Percentiles rank a stretch among this genome's conserved stretches.
These are phyloP conservation scores for Lacerta viridis DNA, from an alignment of 2,797 vertebrate genomes.

Conservation along the genomic window DNA sequence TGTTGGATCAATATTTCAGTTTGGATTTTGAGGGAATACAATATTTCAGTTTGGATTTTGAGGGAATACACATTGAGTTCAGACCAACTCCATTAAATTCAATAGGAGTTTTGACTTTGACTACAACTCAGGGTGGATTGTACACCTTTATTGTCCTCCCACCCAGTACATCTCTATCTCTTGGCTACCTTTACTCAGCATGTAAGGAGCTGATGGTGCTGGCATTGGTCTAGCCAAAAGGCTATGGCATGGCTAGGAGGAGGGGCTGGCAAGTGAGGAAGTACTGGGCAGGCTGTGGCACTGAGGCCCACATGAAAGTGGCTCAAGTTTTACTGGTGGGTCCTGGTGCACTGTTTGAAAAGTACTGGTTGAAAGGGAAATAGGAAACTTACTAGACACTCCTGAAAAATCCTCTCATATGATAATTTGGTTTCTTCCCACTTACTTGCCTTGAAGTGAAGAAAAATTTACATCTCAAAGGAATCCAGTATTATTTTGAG, in stretches of 20 bases:
- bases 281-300: too few relatives aligned
- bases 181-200: too few relatives aligned
- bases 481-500: conserved; percentile 1
- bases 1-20: conserved; percentile 18
- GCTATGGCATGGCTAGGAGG: too few relatives aligned
- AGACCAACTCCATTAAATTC: neutral
- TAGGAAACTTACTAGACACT: neutral
- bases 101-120: neutral
- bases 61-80: neutral
- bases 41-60: neutral
- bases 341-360: too few relatives aligned
- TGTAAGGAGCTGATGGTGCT: too few relatives aligned
- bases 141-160: too few relatives aligned
- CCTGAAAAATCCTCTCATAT: neutral
- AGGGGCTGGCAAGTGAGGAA: too few relatives aligned
- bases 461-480: conserved; percentile 15
- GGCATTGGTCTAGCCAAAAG: too few relatives aligned
- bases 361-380: too few relatives aligned
- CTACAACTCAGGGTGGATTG: neutral
- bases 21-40: neutral
- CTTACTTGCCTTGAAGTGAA: conserved; percentile 16
- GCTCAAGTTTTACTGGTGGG: too few relatives aligned
- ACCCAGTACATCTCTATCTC: too few relatives aligned
- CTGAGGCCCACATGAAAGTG: too few relatives aligned
- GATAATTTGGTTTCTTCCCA: conserved; percentile 16